These are phyloP conservation scores for Pangasius djambal DNA, from an alignment of 2,797 vertebrate genomes.

Conservation along the genomic window DNA sequence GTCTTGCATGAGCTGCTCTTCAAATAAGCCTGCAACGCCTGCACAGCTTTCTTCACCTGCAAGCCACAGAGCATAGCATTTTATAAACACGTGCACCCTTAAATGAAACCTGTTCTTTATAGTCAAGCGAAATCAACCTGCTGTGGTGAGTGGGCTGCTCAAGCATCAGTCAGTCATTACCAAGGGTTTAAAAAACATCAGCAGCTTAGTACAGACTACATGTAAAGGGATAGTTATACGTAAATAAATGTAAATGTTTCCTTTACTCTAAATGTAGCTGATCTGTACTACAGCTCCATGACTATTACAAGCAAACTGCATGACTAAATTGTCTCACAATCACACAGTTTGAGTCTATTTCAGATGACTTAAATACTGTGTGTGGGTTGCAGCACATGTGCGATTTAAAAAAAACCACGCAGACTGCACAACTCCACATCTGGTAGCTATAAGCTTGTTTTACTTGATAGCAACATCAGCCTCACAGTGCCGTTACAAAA, in stretches of 20 bases:
- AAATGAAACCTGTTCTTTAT: not conserved
- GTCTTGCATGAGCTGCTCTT: constrained; percentile 69
- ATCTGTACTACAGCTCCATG: not conserved
- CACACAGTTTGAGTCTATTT: not conserved
- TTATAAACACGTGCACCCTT: too few species aligned
- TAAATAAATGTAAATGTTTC: not conserved
- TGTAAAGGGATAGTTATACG: not conserved
- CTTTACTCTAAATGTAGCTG: not conserved
- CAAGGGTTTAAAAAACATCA: not conserved
- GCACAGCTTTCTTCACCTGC: constrained; percentile 83
- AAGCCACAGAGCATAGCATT: not conserved
- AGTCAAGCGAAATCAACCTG: not conserved
- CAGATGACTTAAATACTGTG: not conserved
- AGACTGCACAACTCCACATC: not conserved
- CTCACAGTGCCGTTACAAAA: not conserved
- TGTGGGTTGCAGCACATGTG: too few species aligned
- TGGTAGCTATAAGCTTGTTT: not conserved
- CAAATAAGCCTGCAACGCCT: constrained; percentile 78
- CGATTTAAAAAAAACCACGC: not conserved
- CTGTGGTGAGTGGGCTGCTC: not conserved
- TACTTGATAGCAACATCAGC: not conserved
- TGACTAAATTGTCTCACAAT: not conserved
- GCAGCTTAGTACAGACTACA: not conserved
- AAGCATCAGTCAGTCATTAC: not conserved
- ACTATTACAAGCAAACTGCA: not conserved